These are phyloP conservation scores for Chionoecetes opilio DNA, from an alignment of 1,140 invertebrate genomes.

Conservation along the genomic window DNA sequence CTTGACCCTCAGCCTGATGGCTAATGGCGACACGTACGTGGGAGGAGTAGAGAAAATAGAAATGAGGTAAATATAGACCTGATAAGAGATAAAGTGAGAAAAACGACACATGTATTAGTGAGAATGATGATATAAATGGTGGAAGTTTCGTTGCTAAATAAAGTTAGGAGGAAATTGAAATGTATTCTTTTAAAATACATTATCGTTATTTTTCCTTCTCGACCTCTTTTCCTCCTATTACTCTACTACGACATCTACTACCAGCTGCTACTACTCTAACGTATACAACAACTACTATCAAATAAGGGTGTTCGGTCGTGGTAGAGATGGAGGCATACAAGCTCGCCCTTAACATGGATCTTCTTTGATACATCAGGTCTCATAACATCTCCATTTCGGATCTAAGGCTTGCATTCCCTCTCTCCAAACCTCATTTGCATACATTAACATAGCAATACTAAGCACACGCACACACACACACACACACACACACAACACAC, in stretches of 20 bases:
- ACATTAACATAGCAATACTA: not conserved
- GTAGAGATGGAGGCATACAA: too few relatives aligned
- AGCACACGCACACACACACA: not conserved
- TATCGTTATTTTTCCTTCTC: too few relatives aligned
- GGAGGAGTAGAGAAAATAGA: too few relatives aligned
- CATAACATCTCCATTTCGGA: not conserved
- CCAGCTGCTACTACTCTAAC: not conserved
- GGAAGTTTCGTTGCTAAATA: too few relatives aligned
- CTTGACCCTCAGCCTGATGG: not conserved
- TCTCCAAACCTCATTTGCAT: not conserved
- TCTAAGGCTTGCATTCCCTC: not conserved
- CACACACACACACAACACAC: not conserved
- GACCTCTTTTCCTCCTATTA: not conserved
- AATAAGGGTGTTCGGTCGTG: not conserved
- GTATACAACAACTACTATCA: not conserved
- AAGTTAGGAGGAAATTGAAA: too few relatives aligned
- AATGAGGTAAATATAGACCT: too few relatives aligned
- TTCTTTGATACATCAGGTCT: not conserved
- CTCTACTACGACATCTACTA: constrained; percentile 17
- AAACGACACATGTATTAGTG: too few relatives aligned
- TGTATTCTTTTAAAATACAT: too few relatives aligned
- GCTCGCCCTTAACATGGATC: not conserved
- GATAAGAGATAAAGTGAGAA: too few relatives aligned
- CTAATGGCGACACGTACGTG: not conserved
- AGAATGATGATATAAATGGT: too few relatives aligned